Percentiles rank a stretch among this genome's conserved stretches.
These are phyloP conservation scores for Celastrina argiolus DNA, from an alignment of 2,888 invertebrate species.

Conservation along the genomic window DNA sequence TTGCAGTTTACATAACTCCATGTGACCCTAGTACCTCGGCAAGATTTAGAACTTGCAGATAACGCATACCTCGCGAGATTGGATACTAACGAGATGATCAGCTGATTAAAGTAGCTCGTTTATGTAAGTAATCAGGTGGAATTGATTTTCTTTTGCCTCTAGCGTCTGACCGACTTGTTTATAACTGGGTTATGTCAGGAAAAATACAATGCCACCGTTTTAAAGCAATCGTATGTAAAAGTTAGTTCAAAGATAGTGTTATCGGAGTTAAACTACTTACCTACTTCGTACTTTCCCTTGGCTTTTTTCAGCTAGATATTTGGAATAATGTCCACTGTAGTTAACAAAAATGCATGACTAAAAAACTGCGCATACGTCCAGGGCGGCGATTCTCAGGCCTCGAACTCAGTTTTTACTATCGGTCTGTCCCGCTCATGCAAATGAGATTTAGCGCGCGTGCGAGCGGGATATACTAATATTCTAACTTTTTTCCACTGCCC, in stretches of 20 bases:
- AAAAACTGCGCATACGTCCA: too few species aligned
- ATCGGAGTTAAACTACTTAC: not conserved
- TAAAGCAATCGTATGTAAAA: not conserved
- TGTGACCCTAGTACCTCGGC: conserved; percentile 16
- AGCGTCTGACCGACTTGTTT: not conserved
- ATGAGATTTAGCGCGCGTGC: too few species aligned
- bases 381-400: too few species aligned
- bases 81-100: not conserved
- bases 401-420: too few species aligned
- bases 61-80: not conserved
- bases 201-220: not conserved
- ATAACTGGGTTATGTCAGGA: not conserved
- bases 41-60: conserved; percentile 10
- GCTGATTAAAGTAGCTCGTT: not conserved
- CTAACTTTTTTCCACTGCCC: too few species aligned
- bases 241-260: not conserved
- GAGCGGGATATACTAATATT: too few species aligned
- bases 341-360: too few species aligned
- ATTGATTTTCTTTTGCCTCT: not conserved
- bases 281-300: not conserved
- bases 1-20: conserved; percentile 13
- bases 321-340: too few species aligned
- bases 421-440: too few species aligned
- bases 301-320: not conserved
- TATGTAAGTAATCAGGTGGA: not conserved